A percentile compares a stretch with the other conserved stretches of the same genome.
These are phyloP conservation scores for Ia io DNA, from an alignment of 2,113 vertebrate genomes.

Conservation along the genomic window DNA sequence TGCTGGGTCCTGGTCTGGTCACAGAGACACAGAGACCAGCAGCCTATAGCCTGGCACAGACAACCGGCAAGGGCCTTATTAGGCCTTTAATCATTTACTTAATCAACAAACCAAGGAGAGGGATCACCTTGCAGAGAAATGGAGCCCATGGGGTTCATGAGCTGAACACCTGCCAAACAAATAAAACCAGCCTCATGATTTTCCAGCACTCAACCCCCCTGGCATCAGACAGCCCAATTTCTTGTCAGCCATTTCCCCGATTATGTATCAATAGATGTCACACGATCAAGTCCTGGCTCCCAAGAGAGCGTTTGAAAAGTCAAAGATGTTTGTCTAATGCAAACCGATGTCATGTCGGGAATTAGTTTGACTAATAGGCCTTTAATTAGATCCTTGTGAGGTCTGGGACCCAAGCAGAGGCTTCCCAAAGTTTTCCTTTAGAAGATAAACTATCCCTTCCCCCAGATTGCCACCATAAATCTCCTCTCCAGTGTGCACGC, in stretches of 20 bases:
- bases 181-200: background rate
- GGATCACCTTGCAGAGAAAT: slow-evolving; percentile 19
- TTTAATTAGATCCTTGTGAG: slow-evolving; percentile 88
- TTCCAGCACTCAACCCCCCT: background rate
- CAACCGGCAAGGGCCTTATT: background rate
- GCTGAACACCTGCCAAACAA: slow-evolving; percentile 42
- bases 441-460: slow-evolving; percentile 82
- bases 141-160: background rate
- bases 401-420: slow-evolving; percentile 81
- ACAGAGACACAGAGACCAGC: background rate
- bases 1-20: background rate
- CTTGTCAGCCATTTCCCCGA: slow-evolving; percentile 79
- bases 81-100: slow-evolving; percentile 7
- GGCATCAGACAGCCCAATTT: slow-evolving; percentile 59
- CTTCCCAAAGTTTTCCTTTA: slow-evolving; percentile 81
- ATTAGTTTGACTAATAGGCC: slow-evolving; percentile 86
- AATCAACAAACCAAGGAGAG: background rate
- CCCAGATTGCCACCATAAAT: slow-evolving; percentile 76
- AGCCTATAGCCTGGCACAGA: background rate
- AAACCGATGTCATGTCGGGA: slow-evolving; percentile 85
- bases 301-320: slow-evolving; percentile 83
- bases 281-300: slow-evolving; percentile 80
- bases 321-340: slow-evolving; percentile 84
- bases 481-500: slow-evolving; percentile 70
- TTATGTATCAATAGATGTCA: slow-evolving; percentile 84